Evolutionary conservation across 2,888 invertebrate species (phyloP), one percentile per base, ranked within the genome.

Genomic region (Anorthoa munda): DNA sequence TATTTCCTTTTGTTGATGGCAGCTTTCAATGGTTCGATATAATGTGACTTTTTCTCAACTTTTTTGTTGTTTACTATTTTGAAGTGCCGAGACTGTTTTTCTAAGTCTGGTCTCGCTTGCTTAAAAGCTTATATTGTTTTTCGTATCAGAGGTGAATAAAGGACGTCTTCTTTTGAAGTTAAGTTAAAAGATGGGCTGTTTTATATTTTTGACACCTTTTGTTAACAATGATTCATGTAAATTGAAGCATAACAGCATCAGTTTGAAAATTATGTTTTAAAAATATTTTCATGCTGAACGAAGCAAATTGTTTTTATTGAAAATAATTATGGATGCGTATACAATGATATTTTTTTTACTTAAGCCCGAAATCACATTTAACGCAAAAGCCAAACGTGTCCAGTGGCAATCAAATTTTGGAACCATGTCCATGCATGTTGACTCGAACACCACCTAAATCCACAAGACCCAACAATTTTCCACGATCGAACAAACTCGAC

Each of bases 381-480:
- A 48, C 4, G 5, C 13, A 39, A 58, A 59, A 66, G 3, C 15
- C 23, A 13, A 21, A 46, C 51, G 48, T 56, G 39, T 12, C 26
- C 26, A 78, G 2, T 56, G 51, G 60, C 39, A 51, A 65, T 80
- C 46, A 64, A 50, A 76, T 70, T 53, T 12, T 53, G 2, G 5
- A 53, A 66, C n/a, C 58, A 66, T 63, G 70, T 70, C 63, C 23
- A 61, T 60, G 48, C 50, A 63, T 31, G 63, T 67, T 71, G 61
- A 67, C 48, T 17, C 11, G 9, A 76, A 81, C 51, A 69, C 18
- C 26, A 56, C 63, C 66, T 79, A 71, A 79, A 82, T 82, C 77
- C 64, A 79, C 80, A 67, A 79, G 66, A 58, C 66, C 66, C 50
- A 55, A 45, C 75, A 58, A 82, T 75, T 83, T 75, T 66, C 72